Conservation (phyloP, 2,888 invertebrate genomes). For the Phyto melanocephala region DNA sequence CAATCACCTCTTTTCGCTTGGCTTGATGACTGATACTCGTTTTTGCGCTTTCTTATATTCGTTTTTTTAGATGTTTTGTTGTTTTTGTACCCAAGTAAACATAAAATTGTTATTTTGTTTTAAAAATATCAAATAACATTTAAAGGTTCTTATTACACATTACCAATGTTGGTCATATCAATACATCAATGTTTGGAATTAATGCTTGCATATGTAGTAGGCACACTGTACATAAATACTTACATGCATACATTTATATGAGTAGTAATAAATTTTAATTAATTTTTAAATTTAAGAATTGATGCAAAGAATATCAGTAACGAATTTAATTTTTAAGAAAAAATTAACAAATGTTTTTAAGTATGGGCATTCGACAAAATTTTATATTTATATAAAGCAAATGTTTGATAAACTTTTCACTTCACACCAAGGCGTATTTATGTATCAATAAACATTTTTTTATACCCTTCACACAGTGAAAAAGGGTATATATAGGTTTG, state of each 20-base stretch:
- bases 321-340: no score
- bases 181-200: conserved; percentile 47
- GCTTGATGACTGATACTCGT: conserved; percentile 44
- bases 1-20: not conserved
- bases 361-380: no score
- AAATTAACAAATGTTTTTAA: no score
- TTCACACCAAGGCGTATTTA: no score
- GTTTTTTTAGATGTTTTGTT: not conserved
- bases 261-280: no score
- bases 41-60: conserved; percentile 33
- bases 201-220: conserved; percentile 23
- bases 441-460: no score
- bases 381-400: no score
- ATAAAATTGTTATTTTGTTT: conserved; percentile 65
- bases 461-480: no score
- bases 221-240: not conserved
- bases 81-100: conserved; percentile 60
- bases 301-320: no score
- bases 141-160: conserved; percentile 61
- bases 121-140: conserved; percentile 61
- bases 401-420: no score
- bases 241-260: no score
- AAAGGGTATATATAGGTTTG: no score
- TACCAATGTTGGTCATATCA: conserved; percentile 55
- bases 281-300: not conserved